Evolutionary conservation across 2,888 invertebrate genomes (phyloP), one percentile per base, ranked within the genome.

Genomic region (Acanthosoma haemorrhoidale): DNA sequence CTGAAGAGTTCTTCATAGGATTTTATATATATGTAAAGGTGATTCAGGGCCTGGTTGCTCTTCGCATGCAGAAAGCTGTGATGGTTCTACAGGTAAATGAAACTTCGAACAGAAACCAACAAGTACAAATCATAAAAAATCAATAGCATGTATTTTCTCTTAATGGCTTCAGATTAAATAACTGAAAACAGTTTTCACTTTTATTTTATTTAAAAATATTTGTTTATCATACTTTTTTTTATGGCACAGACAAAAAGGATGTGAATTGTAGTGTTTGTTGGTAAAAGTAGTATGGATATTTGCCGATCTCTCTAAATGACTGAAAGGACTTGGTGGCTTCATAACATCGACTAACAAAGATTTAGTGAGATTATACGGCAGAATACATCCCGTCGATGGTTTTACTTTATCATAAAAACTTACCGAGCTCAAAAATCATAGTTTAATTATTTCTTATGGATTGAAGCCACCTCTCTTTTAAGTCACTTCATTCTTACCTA

Each of bases 21-120:
- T 36, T 68, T 58, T 74, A 73, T 74, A 72, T 69, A 72, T 74
- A 73, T 74, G 72, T 74, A 61, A 73, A 73, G 73, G 73, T 71
- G 73, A 73, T 57, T 71, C 73, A 71, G 73, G 70, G 83, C 87
- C 87, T 82, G 92, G 92, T 84, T 92, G 92, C 86, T 88, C 92
- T 82, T 92, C 92, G 80, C 92, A 93, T 84, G 89, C 91, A 82
- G 92, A 93, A 83, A 92, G 92, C 85, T 93, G 92, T 86, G 92
- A 93, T 84, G 92, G 92, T 84, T 90, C 92, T 84, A 90, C 92
- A 92, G 90, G 87, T 89, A 86, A 74, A 72, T 51, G 60, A 75
- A 75, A 73, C 21, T 51, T 9, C n/a, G 16, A 51, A 51, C 25
- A 51, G 18, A 25, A 25, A 25, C n/a, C 25, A 25, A 51, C 51